These are phyloP conservation scores for Hippoglossus hippoglossus DNA, from an alignment of 2,797 vertebrate genomes.

Conservation along the genomic window DNA sequence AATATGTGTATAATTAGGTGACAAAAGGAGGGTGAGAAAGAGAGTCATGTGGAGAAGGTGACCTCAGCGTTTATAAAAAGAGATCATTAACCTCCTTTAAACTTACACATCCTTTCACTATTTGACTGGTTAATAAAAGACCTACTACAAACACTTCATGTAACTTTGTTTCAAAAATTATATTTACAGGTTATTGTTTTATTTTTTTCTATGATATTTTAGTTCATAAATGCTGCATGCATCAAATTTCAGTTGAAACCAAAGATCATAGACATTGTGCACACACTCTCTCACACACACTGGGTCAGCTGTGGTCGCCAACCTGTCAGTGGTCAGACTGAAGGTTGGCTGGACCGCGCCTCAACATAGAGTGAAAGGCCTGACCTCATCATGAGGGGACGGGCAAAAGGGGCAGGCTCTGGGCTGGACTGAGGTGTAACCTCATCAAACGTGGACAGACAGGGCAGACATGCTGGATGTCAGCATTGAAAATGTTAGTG, in stretches of 20 bases:
- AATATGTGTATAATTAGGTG: conserved; percentile 42
- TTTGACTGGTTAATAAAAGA: not conserved
- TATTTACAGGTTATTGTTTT: not conserved
- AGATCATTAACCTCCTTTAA: conserved; percentile 37
- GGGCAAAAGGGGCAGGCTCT: conserved; percentile 51
- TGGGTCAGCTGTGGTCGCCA: conserved; percentile 46
- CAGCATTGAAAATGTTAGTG: conserved; percentile 39
- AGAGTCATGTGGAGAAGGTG: conserved; percentile 51
- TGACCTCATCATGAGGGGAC: conserved; percentile 67
- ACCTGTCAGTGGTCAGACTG: conserved; percentile 63
- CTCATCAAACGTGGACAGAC: conserved; percentile 66
- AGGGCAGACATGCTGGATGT: conserved; percentile 60
- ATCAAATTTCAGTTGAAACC: not conserved
- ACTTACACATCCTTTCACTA: conserved; percentile 13
- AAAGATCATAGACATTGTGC: not conserved
- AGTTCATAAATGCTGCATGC: not conserved
- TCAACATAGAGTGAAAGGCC: conserved; percentile 59
- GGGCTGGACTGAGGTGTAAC: conserved; percentile 60
- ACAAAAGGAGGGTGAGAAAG: conserved; percentile 58
- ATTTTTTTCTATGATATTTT: not conserved
- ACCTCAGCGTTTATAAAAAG: conserved; percentile 49
- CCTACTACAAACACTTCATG: not conserved
- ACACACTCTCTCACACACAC: conserved; percentile 21
- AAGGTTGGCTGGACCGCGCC: conserved; percentile 53
- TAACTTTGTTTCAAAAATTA: not conserved